These are phyloP conservation scores for Exocentrus adspersus DNA, from an alignment of 2,888 invertebrate genomes.

Conservation along the genomic window DNA sequence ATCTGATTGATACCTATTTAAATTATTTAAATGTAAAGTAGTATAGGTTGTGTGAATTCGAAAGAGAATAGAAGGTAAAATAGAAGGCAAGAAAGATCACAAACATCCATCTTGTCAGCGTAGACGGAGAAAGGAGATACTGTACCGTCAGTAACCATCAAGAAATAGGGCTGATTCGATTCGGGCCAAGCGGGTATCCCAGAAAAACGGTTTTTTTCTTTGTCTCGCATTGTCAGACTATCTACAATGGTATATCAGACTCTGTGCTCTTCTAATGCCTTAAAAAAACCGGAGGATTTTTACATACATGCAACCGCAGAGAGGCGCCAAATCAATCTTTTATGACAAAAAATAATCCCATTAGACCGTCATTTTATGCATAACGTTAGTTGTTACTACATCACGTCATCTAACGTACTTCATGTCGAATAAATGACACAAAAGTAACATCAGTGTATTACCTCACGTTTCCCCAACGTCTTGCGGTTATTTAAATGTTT, in stretches of 20 bases:
- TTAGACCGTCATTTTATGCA: too few relatives aligned
- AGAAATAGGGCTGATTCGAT: slow-evolving; percentile 49
- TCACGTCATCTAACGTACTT: too few relatives aligned
- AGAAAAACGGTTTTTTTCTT: slow-evolving; percentile 20
- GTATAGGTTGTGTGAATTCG: slow-evolving; percentile 46
- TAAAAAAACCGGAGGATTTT: too few relatives aligned
- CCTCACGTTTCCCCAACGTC: too few relatives aligned
- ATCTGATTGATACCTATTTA: slow-evolving; percentile 50
- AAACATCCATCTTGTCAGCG: slow-evolving; percentile 57
- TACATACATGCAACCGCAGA: too few relatives aligned
- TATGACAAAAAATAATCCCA: too few relatives aligned
- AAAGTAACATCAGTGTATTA: too few relatives aligned
- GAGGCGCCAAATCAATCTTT: too few relatives aligned
- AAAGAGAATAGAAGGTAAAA: slow-evolving; percentile 46
- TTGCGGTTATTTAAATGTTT: too few relatives aligned
- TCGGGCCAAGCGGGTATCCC: slow-evolving; percentile 18
- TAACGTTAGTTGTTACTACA: too few relatives aligned
- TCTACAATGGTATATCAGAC: slow-evolving; percentile 11
- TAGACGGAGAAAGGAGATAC: slow-evolving; percentile 29
- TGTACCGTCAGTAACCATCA: slow-evolving; percentile 49
- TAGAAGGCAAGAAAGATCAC: slow-evolving; percentile 56
- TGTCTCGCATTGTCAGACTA: slow-evolving; percentile 20
- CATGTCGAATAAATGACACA: too few relatives aligned
- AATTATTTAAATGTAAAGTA: slow-evolving; percentile 58
- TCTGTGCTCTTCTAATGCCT: not conserved